phyloP scores from a whole-genome alignment of 1,140 invertebrate species.

The Trissolcus basalis region DNA sequence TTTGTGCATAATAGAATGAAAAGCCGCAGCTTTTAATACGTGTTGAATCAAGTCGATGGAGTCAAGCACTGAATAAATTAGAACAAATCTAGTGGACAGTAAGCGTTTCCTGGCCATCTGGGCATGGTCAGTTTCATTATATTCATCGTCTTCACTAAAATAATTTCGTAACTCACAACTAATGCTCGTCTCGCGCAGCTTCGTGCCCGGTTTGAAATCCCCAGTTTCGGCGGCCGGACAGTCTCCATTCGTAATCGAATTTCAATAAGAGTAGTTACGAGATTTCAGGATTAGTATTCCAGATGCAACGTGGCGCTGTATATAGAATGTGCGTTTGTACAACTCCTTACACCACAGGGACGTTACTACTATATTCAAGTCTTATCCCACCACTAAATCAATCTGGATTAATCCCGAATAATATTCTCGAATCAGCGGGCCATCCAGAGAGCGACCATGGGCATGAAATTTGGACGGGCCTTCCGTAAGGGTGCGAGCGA shows the following conservation, averaged over 20 bases:
- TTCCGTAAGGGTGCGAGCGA: conserved; percentile 19
- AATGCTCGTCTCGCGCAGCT: conserved; percentile 37
- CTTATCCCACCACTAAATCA: conserved; percentile 60
- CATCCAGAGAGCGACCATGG: conserved; percentile 48
- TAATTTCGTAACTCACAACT: conserved; percentile 43
- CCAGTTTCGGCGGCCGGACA: conserved; percentile 40
- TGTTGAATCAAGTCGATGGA: too few species aligned
- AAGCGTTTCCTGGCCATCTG: too few species aligned
- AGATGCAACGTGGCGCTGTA: conserved; percentile 39
- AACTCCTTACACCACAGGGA: conserved; percentile 46
- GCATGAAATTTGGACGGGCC: conserved; percentile 52
- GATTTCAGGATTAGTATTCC: conserved; percentile 57
- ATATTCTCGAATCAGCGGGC: conserved; percentile 44
- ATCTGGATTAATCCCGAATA: conserved; percentile 63
- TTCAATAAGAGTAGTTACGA: conserved; percentile 58
- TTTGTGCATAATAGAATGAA: too few species aligned
- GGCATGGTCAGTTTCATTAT: too few species aligned
- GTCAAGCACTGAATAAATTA: too few species aligned
- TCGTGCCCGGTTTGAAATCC: conserved; percentile 36
- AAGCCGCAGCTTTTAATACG: too few species aligned
- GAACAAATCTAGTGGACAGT: too few species aligned
- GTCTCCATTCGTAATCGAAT: conserved; percentile 54
- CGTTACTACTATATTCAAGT: conserved; percentile 51
- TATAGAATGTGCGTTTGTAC: conserved; percentile 48
- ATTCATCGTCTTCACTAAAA: conserved; percentile 14